Conservation (phyloP, 2,888 invertebrate genomes). For the Agrotis segetum region DNA sequence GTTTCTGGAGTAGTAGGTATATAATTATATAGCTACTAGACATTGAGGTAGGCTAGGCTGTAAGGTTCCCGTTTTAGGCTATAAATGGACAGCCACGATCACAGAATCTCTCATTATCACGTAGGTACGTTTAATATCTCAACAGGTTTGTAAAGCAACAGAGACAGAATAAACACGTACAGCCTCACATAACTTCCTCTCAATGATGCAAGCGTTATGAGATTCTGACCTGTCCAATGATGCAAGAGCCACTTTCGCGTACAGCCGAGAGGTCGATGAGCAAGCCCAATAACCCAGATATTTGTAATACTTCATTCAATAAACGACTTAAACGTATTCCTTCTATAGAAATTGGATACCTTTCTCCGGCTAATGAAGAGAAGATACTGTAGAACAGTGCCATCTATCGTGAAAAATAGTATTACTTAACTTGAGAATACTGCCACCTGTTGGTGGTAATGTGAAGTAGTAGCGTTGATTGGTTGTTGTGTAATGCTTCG, state of each 20-base stretch:
- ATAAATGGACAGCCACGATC: slow-evolving; percentile 23
- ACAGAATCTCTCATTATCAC: slow-evolving; percentile 30
- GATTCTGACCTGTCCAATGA: slow-evolving; percentile 82
- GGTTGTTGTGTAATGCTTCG: slow-evolving; percentile 16
- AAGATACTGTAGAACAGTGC: slow-evolving; percentile 55
- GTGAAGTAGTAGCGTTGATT: slow-evolving; percentile 39
- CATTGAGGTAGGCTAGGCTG: not conserved
- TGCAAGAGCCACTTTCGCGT: slow-evolving; percentile 88
- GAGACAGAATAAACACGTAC: slow-evolving; percentile 67
- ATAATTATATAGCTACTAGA: no score
- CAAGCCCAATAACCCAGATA: slow-evolving; percentile 86
- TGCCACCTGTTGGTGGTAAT: slow-evolving; percentile 64
- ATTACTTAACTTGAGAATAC: slow-evolving; percentile 39
- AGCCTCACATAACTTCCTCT: slow-evolving; percentile 75
- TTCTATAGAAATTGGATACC: slow-evolving; percentile 56
- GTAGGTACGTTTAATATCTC: slow-evolving; percentile 51
- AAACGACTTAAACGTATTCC: slow-evolving; percentile 64
- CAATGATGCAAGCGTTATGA: slow-evolving; percentile 85
- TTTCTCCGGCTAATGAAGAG: slow-evolving; percentile 56
- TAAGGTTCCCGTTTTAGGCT: slow-evolving; percentile 3
- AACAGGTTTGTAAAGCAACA: slow-evolving; percentile 59
- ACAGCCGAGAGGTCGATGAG: slow-evolving; percentile 77
- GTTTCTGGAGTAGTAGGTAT: not conserved
- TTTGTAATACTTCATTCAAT: slow-evolving; percentile 67
- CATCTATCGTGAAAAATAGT: slow-evolving; percentile 64